These are phyloP conservation scores for Styela clava DNA, from an alignment of 23 tunicate species.

Conservation along the genomic window DNA sequence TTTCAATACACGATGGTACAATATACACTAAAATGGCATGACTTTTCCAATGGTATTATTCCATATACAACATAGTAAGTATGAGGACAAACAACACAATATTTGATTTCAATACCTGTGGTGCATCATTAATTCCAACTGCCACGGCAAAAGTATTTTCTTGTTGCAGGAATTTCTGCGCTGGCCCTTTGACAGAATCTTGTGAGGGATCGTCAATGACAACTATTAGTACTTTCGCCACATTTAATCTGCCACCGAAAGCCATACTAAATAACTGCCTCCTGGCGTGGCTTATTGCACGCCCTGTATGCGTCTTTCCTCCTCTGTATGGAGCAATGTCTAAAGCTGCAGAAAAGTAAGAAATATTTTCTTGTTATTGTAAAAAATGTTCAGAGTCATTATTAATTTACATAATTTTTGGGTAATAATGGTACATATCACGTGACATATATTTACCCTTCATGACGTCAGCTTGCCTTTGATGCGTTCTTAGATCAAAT, in stretches of 20 bases:
- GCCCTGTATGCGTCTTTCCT: constrained; percentile 28
- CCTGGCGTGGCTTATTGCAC: constrained; percentile 39
- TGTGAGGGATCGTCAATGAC: constrained; percentile 37
- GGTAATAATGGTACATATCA: too few species aligned
- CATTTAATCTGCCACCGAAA: constrained; percentile 48
- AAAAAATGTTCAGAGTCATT: too few species aligned
- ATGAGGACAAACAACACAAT: too few species aligned
- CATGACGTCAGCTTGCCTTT: constrained; percentile 31
- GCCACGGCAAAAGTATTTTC: constrained; percentile 43
- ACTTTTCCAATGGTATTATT: too few species aligned
- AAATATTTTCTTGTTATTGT: background rate
- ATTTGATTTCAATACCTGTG: too few species aligned
- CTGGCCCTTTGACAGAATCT: constrained; percentile 35
- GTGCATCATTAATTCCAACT: constrained; percentile 42
- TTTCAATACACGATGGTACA: too few species aligned
- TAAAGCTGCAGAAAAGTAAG: constrained; percentile 13
- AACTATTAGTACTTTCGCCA: constrained; percentile 53
- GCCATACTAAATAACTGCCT: constrained; percentile 18
- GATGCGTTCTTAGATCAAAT: constrained; percentile 36
- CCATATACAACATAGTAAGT: too few species aligned
- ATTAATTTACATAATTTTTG: too few species aligned
- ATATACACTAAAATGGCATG: too few species aligned
- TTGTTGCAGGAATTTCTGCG: constrained; percentile 29
- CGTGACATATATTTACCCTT: too few species aligned
- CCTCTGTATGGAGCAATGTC: constrained; percentile 26